Evolutionary conservation across 2,113 vertebrate genomes (phyloP), one percentile per base, ranked within the genome.

Genomic region (Nerophis ophidion): DNA sequence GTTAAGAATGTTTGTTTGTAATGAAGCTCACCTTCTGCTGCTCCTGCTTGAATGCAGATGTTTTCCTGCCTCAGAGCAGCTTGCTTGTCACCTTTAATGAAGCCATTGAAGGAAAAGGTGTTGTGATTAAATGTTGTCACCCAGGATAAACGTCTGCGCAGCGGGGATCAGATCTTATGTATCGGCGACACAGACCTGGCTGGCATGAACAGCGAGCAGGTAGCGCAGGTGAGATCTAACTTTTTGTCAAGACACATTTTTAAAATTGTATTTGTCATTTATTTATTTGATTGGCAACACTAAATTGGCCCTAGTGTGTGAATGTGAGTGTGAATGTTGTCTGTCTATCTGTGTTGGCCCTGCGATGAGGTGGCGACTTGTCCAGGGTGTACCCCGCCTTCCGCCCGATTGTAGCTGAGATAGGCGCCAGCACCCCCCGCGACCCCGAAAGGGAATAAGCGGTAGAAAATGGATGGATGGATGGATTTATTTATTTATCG

Each of bases 131-230:
- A 56, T 19, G 34, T 19, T 38, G 54, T 6, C 54, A 42, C 16
- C 36, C 38, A 42, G 96, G 93, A 98, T 67, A 93, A 91, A 13
- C 91, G 92, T 7, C 75, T 99, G 16, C 87, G 82, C 56, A 97
- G 95, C 61, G 92, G 95, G 56, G 96, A 98, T 84, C 93, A 95
- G 51, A 96, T 99, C 70, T 77, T 98, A 71, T 92, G 92, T 68
- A 97, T 97, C 7, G 94, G 93, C 16, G 93, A 96, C 68, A 95
- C 94, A 0, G 93, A 95, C 59, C 75, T 97, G 48, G 80, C 87
- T 46, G 92, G 92, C 45, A 93, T 96, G 93, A 93, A 91, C 88
- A 95, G 93, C 55, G 94, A 97, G 73, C 94, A 98, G 75, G 95
- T 97, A 64, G 94, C 94, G 7, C 93, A 93, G 65, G 95, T 97